Base-by-base conservation (phyloP, 2,113 vertebrate genomes). In the Coptodon rendalli region DNA sequence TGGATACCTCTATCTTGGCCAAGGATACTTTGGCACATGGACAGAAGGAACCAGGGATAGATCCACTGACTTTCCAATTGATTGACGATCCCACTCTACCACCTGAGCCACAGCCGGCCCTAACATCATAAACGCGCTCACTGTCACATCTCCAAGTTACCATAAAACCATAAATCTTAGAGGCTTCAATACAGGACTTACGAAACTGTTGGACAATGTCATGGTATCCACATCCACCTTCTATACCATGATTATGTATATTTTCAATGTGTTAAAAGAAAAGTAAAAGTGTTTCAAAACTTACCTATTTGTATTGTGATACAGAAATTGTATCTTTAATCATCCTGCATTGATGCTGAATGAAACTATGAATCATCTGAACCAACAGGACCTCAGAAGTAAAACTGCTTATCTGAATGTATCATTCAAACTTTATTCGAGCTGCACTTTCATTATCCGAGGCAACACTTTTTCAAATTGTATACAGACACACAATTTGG, bases 61-160 rank as follows among this genome's bases (percentile, higher is more conserved):
- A 68, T 22, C 22, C 63, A 40, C n/a, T 40, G 19, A 40, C 11
- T 22, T 68, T 40, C 63, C 36, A 68, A 22, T 40, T 66, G 59
- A 34, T 1, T 11, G 24, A 57, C 6, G 4, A 68, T 12, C 0
- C 63, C 10, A 38, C 34, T 40, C 63, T 9, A 40, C 63, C 63
- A 6, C 36, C 63, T 68, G 36, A 68, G 34, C 63, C 36, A 68
- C 63, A 68, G 34, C 63, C 1, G 7, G 34, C 11, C 1, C 36
- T 14, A 40, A 40, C 12, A 71, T 71, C 5, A 6, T 43, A 43
- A 43, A 71, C 13, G 0, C 1, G 2, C 7, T 24, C 6, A 66
- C 34, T 38, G 61, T 66, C 34, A 66, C 61, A 9, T 66, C 61
- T 66, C 34, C 61, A 66, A 66, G 11, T 66, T 38, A 38, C 19